Base-by-base conservation (phyloP, 2,113 vertebrate species). In the Phodopus roborovskii region DNA sequence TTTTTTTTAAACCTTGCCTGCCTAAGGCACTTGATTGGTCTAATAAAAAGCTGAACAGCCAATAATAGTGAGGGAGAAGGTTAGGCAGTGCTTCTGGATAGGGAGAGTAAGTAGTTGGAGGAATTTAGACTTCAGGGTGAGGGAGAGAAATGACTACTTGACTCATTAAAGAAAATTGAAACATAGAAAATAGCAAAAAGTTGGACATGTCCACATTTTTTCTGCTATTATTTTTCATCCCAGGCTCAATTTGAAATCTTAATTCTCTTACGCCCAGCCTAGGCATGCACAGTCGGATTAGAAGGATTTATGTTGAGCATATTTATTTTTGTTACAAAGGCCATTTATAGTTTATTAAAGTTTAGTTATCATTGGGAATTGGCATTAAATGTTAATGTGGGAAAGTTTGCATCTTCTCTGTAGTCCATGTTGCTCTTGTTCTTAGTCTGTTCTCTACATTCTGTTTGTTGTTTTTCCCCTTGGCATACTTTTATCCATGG, bases 391-490 rank as follows among this genome's bases (percentile, higher is more conserved):
- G 36, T 88, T 68, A 94, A 24, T 50, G 13, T 88, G 39, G 90
- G 30, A 92, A 71, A 36, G 24, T 96, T 85, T 96, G 36, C 33
- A n/a, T 93, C 45, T 82, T 79, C 9, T 77, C 62, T 79, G 28
- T 42, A 60, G 36, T 60, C 83, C 75, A 12, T 71, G 78, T 74
- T 97, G 36, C 82, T 92, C 81, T 96, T 82, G 42, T 89, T 89
- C 91, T 96, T 88, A 88, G 22, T 85, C 66, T 96, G 77, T 92
- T 96, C 42, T 94, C 94, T 97, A 62, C 68, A 92, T 94, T 94
- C 84, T 94, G 77, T 81, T 88, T 88, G 62, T 26, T 33, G 12
- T n/a, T 79, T 66, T 39, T 70, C 24, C 28, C 71, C 33, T 73
- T 94, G 92, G 90, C 86, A 88, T 39, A 77, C 88, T 95, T 90